These are phyloP conservation scores for Epinephelus fuscoguttatus DNA, from an alignment of 2,113 vertebrate species.

Conservation along the genomic window DNA sequence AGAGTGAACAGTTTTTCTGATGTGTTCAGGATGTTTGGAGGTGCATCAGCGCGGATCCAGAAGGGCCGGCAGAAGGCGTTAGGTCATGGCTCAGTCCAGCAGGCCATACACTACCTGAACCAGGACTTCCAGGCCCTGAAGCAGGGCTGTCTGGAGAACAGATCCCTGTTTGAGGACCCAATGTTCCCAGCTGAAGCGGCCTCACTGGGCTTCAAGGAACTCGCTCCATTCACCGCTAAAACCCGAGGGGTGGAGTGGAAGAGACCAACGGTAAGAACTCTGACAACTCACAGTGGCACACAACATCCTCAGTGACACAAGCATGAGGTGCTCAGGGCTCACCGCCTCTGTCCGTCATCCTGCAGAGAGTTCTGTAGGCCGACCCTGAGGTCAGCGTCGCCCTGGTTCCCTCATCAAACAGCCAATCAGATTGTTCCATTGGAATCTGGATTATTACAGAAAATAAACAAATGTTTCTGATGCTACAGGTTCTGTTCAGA, in stretches of 20 bases:
- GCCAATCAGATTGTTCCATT: no score
- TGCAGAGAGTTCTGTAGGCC: no score
- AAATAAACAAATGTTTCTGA: no score
- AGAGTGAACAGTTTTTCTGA: background rate
- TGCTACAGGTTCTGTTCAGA: no score
- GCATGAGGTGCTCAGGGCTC: no score
- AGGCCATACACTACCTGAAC: conserved; percentile 80
- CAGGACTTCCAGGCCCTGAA: conserved; percentile 88
- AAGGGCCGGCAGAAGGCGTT: conserved; percentile 80
- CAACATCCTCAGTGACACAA: no score
- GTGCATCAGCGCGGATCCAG: conserved; percentile 65
- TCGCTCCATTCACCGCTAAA: conserved; percentile 86
- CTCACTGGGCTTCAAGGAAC: conserved; percentile 87
- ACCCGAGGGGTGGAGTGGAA: conserved; percentile 89
- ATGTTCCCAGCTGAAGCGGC: conserved; percentile 88
- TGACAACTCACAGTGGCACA: no score
- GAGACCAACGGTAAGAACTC: conserved; percentile 83
- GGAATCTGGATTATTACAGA: no score
- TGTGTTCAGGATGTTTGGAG: conserved; percentile 61
- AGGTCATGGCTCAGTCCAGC: conserved; percentile 85
- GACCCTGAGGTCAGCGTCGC: no score
- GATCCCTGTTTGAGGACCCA: conserved; percentile 87
- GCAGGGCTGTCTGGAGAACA: conserved; percentile 79
- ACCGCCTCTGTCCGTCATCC: no score
- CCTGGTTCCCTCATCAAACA: no score